These are phyloP conservation scores for Anagyrus pseudococci DNA, from an alignment of 2,888 invertebrate genomes.

Conservation along the genomic window DNA sequence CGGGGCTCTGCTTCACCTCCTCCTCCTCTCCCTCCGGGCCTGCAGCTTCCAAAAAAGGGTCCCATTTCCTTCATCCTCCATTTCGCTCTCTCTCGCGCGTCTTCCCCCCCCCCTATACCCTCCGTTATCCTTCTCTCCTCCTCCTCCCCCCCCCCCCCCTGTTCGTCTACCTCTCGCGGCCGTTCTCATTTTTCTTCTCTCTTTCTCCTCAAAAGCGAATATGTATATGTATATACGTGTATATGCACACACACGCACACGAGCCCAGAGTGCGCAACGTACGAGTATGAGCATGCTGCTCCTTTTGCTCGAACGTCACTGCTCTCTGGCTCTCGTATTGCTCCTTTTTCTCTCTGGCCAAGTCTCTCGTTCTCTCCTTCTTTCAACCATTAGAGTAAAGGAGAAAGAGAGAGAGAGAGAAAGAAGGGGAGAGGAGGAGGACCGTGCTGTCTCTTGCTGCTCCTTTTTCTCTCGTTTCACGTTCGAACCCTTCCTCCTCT, in stretches of 20 bases:
- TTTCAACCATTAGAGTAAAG: too few relatives aligned
- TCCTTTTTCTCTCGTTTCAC: constrained; percentile 11
- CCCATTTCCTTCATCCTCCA: constrained; percentile 39
- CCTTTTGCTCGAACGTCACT: constrained; percentile 35
- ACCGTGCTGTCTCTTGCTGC: constrained; percentile 29
- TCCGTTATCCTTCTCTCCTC: constrained; percentile 39
- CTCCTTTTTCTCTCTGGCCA: constrained; percentile 11
- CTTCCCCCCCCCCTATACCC: constrained; percentile 35
- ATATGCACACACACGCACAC: too few relatives aligned
- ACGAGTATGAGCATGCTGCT: constrained; percentile 29
- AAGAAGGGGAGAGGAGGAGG: too few relatives aligned
- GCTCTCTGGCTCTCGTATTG: constrained; percentile 23
- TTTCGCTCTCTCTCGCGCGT: constrained; percentile 46
- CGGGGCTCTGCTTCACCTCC: not conserved
- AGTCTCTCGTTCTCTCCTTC: constrained; percentile 32
- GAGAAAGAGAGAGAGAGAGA: not conserved
- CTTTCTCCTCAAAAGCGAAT: too few relatives aligned
- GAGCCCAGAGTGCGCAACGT: too few relatives aligned
- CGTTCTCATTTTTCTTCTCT: too few relatives aligned
- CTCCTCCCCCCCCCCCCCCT: constrained; percentile 35
- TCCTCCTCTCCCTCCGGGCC: constrained; percentile 3
- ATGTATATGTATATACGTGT: too few relatives aligned
- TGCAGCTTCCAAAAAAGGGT: constrained; percentile 10
- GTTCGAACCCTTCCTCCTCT: not conserved
- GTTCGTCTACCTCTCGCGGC: too few relatives aligned